phyloP scores from a whole-genome alignment of 2,113 vertebrate species.

The Helogale parvula region DNA sequence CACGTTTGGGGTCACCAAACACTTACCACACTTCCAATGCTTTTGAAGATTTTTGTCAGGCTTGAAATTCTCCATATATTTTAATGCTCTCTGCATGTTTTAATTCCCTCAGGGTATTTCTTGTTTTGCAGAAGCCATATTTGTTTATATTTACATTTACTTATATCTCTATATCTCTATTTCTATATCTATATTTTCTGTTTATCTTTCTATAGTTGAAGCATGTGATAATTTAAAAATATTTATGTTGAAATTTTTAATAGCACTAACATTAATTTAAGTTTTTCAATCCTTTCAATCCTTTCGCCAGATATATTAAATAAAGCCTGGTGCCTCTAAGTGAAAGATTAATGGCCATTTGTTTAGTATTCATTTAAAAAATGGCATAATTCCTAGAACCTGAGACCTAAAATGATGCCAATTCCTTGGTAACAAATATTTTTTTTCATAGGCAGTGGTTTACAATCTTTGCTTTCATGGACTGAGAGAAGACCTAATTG shows the following conservation, averaged over 20 bases:
- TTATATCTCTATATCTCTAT: background rate
- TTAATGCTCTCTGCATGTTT: background rate
- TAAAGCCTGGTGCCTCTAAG: background rate
- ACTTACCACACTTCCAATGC: background rate
- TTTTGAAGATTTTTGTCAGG: background rate
- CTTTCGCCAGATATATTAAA: background rate
- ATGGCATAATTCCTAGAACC: background rate
- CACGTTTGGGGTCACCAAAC: background rate
- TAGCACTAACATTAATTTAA: background rate
- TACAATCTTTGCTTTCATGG: background rate
- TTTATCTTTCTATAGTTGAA: background rate
- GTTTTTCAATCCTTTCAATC: background rate
- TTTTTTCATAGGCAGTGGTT: background rate
- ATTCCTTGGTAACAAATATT: background rate
- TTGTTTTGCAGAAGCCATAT: background rate
- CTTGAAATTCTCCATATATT: background rate
- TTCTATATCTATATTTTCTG: background rate
- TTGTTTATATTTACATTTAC: background rate
- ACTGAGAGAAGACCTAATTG: background rate
- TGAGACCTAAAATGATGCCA: background rate
- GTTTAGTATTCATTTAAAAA: background rate
- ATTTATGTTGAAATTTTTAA: background rate
- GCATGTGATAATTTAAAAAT: background rate
- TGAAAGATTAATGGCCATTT: background rate
- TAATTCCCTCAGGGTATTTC: background rate